Evolutionary conservation across 2,888 invertebrate genomes (phyloP), one percentile per base, ranked within the genome.

Genomic region (Eupithecia pulchellata): DNA sequence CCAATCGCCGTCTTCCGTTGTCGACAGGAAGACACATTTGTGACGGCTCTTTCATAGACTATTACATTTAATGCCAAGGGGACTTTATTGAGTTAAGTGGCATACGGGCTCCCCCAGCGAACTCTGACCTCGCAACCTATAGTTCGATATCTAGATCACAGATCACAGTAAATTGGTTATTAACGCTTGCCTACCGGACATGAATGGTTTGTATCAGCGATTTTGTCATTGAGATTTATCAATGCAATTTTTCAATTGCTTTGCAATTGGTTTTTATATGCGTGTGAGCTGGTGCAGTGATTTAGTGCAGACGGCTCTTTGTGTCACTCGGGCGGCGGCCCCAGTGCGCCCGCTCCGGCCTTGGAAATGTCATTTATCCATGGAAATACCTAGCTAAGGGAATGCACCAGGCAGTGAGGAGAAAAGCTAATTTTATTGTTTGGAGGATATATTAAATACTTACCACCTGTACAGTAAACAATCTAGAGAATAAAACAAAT

Each of bases 1-100:
- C 92, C 94, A 93, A 94, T 94, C 91, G 91, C 75, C 91, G 89
- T 91, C 92, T 93, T 94, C 93, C 93, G 93, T 87, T 91, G 84
- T 79, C 79, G 82, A 86, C 92, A 92, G 93, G 93, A 93, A 91
- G 88, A 81, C 84, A 84, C 88, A 87, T 91, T 91, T 91, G 89
- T 82, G 85, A 82, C 81, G 82, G 83, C 88, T 88, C 83, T 90
- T 93, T 91, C 92, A 93, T 89, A 91, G 89, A 87, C 92, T 89
- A 92, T 92, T 93, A 92, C 92, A 92, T 91, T 91, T 52, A 92
- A 91, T 91, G 89, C 83, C 88, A 89, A 92, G 93, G 93, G 93
- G 93, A 89, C 79, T 88, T 93, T 91, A 94, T 93, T 93, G 91
- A 91, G 89, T 92, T 93, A 93, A 93, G 90, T 91, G 90, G 89